Conservation (phyloP, 1,140 invertebrate species). For the Diploscapter pachys region DNA sequence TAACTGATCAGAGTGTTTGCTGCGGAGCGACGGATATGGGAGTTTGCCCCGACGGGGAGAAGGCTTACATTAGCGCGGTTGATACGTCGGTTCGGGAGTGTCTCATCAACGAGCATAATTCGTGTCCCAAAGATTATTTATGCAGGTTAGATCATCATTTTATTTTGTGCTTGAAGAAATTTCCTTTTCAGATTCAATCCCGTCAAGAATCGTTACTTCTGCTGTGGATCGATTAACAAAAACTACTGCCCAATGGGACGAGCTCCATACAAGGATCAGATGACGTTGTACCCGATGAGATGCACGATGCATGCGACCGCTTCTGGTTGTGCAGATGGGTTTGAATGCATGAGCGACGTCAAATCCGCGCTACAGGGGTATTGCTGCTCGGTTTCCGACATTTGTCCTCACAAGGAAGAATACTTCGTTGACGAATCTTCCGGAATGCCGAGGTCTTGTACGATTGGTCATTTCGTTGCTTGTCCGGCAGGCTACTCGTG, state of each 20-base stretch:
- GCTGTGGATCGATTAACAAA: conserved; percentile 36
- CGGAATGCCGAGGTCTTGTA: conserved; percentile 37
- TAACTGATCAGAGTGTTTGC: conserved; percentile 39
- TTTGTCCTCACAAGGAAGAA: conserved; percentile 35
- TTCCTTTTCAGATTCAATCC: conserved; percentile 9
- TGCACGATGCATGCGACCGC: conserved; percentile 35
- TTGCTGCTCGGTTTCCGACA: conserved; percentile 38
- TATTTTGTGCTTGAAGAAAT: too few relatives aligned
- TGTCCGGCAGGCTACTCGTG: conserved; percentile 34
- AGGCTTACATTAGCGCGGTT: conserved; percentile 36
- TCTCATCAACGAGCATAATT: conserved; percentile 37
- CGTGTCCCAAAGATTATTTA: conserved; percentile 36
- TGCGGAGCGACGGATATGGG: conserved; percentile 41
- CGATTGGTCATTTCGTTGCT: conserved; percentile 39
- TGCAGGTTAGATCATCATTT: conserved; percentile 12
- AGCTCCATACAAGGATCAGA: conserved; percentile 37
- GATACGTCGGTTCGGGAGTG: conserved; percentile 36
- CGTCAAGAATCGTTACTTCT: conserved; percentile 36
- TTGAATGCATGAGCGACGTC: conserved; percentile 29
- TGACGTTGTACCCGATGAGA: conserved; percentile 27
- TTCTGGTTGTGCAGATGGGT: conserved; percentile 36
- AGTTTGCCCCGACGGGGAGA: conserved; percentile 36
- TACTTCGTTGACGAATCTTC: conserved; percentile 35
- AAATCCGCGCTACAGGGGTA: conserved; percentile 39
- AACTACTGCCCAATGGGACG: conserved; percentile 36